Conservation (phyloP, 2,113 vertebrate species). For the Phyllostomus hastatus region DNA sequence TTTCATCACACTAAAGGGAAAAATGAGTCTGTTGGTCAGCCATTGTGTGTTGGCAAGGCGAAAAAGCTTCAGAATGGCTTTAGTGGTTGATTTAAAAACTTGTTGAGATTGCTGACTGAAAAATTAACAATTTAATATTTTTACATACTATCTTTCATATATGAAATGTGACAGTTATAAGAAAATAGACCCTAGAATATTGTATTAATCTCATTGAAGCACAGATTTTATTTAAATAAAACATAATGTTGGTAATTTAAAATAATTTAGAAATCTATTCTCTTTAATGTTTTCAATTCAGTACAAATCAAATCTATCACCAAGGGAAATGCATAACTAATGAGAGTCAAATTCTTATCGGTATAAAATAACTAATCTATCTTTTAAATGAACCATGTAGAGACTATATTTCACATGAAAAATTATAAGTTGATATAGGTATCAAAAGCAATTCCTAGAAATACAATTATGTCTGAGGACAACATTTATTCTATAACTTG, state of each 20-base stretch:
- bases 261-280: slow-evolving; percentile 46
- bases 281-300: slow-evolving; percentile 41
- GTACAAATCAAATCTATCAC: slow-evolving; percentile 44
- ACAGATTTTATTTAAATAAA: slow-evolving; percentile 40
- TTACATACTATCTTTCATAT: background rate
- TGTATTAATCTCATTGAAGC: background rate
- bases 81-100: background rate
- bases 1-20: background rate
- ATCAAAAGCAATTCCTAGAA: background rate
- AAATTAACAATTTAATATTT: slow-evolving; percentile 17
- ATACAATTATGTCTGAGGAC: slow-evolving; percentile 3
- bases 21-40: background rate
- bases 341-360: background rate
- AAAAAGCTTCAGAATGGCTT: background rate
- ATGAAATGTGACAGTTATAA: background rate
- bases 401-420: slow-evolving; percentile 36
- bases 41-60: background rate
- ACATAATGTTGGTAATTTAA: slow-evolving; percentile 29
- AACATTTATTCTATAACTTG: background rate
- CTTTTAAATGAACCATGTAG: slow-evolving; percentile 46
- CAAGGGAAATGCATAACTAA: slow-evolving; percentile 4
- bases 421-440: background rate
- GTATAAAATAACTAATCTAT: slow-evolving; percentile 30
- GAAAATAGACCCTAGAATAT: background rate
- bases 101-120: background rate